Conservation (phyloP, 2,797 vertebrate species). For the Prionace glauca region DNA sequence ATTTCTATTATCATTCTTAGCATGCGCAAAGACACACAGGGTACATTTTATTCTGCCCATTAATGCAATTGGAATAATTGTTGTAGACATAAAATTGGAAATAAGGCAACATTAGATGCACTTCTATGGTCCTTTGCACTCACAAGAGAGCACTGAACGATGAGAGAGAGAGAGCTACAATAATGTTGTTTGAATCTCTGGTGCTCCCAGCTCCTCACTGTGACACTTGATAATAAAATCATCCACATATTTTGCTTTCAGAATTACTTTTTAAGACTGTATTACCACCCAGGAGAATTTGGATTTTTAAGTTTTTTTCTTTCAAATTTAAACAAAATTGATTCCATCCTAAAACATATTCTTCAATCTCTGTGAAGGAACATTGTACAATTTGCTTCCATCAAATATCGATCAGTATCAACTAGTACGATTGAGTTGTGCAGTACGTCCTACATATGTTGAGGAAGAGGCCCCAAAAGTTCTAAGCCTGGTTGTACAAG, state of each 20-base stretch:
- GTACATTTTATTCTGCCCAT: background rate
- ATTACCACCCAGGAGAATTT: background rate
- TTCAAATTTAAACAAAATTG: background rate
- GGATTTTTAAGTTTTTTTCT: background rate
- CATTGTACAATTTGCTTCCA: background rate
- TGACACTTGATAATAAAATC: background rate
- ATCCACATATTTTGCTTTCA: background rate
- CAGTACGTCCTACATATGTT: background rate
- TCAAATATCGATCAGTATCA: background rate
- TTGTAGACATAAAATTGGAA: background rate
- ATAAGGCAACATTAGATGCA: background rate
- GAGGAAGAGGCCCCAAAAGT: background rate
- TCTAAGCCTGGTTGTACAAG: background rate
- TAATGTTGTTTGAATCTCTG: background rate
- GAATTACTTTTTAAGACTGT: background rate
- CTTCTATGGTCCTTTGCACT: background rate
- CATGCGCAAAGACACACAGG: background rate
- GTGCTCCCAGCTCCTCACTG: background rate
- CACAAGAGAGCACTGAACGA: background rate
- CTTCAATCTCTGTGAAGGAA: background rate
- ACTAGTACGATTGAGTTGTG: background rate
- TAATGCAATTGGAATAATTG: background rate
- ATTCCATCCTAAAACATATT: background rate
- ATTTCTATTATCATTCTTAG: background rate
- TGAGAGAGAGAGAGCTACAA: background rate